Conservation (phyloP, 2,113 vertebrate species). For the Paramormyrops kingsleyae region DNA sequence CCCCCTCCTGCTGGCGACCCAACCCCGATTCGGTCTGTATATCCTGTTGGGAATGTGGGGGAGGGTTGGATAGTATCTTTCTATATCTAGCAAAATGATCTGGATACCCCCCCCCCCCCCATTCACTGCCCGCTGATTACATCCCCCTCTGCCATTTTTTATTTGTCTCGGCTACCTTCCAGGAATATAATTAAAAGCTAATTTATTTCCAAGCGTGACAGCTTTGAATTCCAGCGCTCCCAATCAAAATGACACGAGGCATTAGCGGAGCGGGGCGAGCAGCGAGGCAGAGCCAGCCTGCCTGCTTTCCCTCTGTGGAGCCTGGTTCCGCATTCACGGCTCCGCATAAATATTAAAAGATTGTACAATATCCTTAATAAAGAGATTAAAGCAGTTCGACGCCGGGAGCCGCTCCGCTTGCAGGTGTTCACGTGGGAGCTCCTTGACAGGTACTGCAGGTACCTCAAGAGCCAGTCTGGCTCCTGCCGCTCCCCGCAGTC, state of each 20-base stretch:
- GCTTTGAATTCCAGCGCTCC: conserved; percentile 8
- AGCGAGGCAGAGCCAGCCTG: not conserved
- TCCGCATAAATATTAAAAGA: conserved; percentile 3
- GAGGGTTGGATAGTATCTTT: not conserved
- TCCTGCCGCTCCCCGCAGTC: not conserved
- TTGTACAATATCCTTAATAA: not conserved
- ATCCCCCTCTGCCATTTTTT: conserved; percentile 11
- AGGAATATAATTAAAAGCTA: conserved; percentile 17
- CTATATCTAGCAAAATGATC: not conserved
- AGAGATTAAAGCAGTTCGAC: not conserved
- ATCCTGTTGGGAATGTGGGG: not conserved
- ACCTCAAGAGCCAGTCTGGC: not conserved
- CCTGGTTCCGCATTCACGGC: not conserved
- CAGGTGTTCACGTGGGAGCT: not conserved
- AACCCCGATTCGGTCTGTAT: not conserved
- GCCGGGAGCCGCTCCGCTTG: not conserved
- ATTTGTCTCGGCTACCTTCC: conserved; percentile 15
- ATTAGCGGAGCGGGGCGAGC: not conserved
- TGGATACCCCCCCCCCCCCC: not conserved
- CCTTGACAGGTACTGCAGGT: not conserved
- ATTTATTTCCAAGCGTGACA: conserved; percentile 15
- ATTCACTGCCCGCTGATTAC: not conserved
- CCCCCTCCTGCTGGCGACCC: not conserved
- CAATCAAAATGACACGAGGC: conserved; percentile 11
- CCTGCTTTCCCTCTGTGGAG: not conserved